Evolutionary conservation across 2,888 invertebrate genomes (phyloP).

Genomic region (Tenthredo mesomela): DNA sequence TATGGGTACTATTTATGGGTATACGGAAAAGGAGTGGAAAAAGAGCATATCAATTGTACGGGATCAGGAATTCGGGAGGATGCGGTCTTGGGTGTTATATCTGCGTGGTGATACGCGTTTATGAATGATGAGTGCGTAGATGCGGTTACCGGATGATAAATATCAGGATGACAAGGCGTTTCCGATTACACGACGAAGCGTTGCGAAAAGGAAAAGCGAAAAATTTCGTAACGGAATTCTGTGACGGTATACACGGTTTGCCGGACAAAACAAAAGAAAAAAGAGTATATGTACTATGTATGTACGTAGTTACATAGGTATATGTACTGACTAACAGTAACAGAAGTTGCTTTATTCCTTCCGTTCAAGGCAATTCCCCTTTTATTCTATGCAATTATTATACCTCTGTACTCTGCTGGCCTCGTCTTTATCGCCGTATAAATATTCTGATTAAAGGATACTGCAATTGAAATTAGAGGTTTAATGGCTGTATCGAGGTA

Average conservation of each 20-base stretch:
- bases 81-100: slow-evolving; percentile 12
- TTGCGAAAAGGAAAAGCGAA: neutral
- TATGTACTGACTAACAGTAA: neutral
- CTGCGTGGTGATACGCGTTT: slow-evolving; percentile 23
- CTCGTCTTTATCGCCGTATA: neutral
- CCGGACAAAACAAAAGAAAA: neutral
- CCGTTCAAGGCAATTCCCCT: neutral
- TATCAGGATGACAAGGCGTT: slow-evolving; percentile 43
- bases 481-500: neutral
- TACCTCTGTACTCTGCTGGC: neutral
- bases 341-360: neutral
- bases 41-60: slow-evolving; percentile 4
- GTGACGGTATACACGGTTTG: neutral
- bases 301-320: neutral
- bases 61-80: slow-evolving; percentile 26
- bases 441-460: neutral
- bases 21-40: slow-evolving; percentile 16
- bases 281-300: neutral
- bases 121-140: slow-evolving; percentile 42
- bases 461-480: neutral
- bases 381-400: neutral
- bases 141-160: slow-evolving; percentile 47
- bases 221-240: slow-evolving; percentile 2
- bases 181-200: slow-evolving; percentile 12
- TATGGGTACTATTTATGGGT: slow-evolving; percentile 5